Evolutionary conservation across 2,113 vertebrate genomes (phyloP).

Genomic region (Dicrurus megarhynchus): DNA sequence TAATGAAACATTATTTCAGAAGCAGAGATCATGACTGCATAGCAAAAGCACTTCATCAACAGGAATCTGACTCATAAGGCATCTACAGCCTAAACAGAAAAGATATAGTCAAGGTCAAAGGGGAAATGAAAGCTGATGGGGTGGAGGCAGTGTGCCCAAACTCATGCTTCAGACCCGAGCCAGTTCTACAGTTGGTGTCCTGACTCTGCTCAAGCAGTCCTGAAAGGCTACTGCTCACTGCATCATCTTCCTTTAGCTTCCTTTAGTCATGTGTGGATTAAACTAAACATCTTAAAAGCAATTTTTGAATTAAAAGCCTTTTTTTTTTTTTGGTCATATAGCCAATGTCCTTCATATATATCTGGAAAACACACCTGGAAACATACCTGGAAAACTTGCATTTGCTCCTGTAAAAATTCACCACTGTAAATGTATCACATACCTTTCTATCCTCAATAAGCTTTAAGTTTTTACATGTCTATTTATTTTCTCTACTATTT

Average conservation of each 20-base stretch:
- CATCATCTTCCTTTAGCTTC: neutral
- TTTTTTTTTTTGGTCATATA: neutral
- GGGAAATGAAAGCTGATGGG: neutral
- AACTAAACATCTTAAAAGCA: neutral
- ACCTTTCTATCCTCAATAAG: neutral
- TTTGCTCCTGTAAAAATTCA: neutral
- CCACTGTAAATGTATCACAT: neutral
- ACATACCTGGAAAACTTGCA: neutral
- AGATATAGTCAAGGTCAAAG: neutral
- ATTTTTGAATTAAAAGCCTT: neutral
- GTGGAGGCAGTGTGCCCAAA: neutral
- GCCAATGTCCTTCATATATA: neutral
- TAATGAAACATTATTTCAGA: neutral
- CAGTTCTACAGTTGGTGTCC: neutral
- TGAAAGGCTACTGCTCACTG: neutral
- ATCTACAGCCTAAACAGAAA: neutral
- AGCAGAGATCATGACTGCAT: neutral
- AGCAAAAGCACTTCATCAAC: neutral
- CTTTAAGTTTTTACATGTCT: neutral
- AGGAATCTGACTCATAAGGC: neutral
- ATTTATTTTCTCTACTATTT: neutral
- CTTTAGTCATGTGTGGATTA: neutral
- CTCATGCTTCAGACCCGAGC: neutral
- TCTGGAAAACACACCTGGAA: neutral
- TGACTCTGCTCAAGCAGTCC: neutral